These are phyloP conservation scores for Eudyptes chrysolophus DNA, from an alignment of 2,113 vertebrate species.

Conservation along the genomic window DNA sequence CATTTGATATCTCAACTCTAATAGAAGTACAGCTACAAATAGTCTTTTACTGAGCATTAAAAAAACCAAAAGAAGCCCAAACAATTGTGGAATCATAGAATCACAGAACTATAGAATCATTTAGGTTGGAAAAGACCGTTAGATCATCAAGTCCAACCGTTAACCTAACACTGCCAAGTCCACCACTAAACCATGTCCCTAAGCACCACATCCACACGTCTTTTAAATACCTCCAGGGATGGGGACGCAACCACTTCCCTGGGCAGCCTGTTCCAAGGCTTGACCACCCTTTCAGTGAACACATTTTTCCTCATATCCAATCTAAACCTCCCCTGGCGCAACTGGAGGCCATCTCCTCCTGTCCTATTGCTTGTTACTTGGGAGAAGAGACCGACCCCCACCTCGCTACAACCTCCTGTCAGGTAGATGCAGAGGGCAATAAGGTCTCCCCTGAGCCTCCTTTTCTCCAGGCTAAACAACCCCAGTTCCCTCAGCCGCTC, in stretches of 20 bases:
- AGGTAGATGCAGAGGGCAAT: no score
- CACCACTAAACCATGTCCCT: neutral
- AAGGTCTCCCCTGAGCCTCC: no score
- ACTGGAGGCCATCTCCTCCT: neutral
- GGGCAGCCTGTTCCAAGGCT: neutral
- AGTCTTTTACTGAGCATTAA: neutral
- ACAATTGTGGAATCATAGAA: neutral
- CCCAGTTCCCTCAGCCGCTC: no score
- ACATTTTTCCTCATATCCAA: neutral
- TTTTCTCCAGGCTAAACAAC: no score
- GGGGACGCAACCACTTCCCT: neutral
- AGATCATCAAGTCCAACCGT: neutral
- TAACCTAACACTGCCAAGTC: neutral
- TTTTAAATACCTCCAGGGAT: neutral
- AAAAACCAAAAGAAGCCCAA: neutral
- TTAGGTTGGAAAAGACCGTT: neutral
- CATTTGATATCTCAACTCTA: neutral
- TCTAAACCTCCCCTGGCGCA: neutral
- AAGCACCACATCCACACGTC: neutral
- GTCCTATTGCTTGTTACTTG: neutral
- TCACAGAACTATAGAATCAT: neutral
- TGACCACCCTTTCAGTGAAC: neutral
- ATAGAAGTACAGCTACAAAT: neutral
- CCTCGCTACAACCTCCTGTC: neutral
- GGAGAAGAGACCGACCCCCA: neutral